These are phyloP conservation scores for western clawed frog (Xenopus tropicalis) DNA, from an alignment of 2,113 vertebrate species.

Conservation along the genomic window DNA sequence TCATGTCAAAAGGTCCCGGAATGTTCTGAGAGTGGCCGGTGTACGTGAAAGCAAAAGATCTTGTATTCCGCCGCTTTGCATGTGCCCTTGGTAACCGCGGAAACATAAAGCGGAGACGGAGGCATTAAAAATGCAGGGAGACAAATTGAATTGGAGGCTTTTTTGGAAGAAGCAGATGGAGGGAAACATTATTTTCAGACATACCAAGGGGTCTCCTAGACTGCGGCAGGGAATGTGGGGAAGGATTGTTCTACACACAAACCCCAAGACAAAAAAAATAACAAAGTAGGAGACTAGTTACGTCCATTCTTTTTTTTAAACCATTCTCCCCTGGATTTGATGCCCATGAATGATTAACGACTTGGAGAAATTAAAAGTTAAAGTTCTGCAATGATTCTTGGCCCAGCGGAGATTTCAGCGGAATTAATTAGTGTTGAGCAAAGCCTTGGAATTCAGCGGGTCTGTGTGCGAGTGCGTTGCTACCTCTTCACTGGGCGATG, in stretches of 20 bases:
- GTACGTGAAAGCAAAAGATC: background rate
- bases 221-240: background rate
- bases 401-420: conserved; percentile 43
- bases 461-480: no score
- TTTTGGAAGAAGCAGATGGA: background rate
- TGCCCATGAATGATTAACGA: no score
- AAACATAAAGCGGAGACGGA: background rate
- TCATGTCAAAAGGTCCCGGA: no score
- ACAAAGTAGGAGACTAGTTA: background rate
- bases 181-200: background rate
- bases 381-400: conserved; percentile 11
- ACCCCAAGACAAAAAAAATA: conserved; percentile 33
- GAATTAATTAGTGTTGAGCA: conserved; percentile 52
- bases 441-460: background rate
- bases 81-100: background rate
- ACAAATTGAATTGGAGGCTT: background rate
- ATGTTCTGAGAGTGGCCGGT: background rate
- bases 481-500: no score
- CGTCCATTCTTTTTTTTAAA: background rate
- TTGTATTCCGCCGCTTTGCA: background rate
- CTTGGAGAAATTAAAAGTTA: background rate
- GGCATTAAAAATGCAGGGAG: background rate
- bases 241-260: conserved; percentile 60
- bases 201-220: conserved; percentile 1
- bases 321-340: background rate